Percentiles rank a stretch among this genome's conserved stretches.
phyloP scores from a whole-genome alignment of 2,888 invertebrate genomes.

The Pachymerium ferrugineum region DNA sequence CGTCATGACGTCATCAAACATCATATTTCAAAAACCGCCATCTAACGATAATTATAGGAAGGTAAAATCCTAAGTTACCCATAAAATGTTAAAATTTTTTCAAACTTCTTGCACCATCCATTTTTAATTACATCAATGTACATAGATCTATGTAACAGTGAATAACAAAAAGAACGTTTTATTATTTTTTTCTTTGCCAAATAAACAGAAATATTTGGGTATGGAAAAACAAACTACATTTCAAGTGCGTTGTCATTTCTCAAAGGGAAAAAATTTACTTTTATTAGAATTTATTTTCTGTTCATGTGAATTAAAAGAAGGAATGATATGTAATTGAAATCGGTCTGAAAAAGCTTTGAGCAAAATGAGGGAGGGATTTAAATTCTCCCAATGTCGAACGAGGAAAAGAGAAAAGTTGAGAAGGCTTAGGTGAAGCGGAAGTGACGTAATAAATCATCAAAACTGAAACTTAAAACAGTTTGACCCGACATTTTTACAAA shows the following conservation, averaged over 20 bases:
- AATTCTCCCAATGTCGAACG: background rate
- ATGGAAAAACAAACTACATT: background rate
- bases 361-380: background rate
- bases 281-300: background rate
- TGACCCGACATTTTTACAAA: background rate
- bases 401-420: background rate
- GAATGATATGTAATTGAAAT: conserved; percentile 3
- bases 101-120: background rate
- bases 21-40: background rate
- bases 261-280: background rate
- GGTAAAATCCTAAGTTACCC: no score
- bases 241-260: no score
- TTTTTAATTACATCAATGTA: conserved; percentile 13
- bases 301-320: background rate
- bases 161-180: background rate
- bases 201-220: background rate
- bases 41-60: no score
- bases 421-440: background rate
- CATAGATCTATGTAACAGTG: background rate
- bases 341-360: conserved; percentile 4
- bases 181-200: background rate
- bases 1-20: no score
- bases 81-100: conserved; percentile 3
- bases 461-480: background rate
- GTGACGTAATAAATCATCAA: background rate